phyloP scores from a whole-genome alignment of 2,888 invertebrate genomes.

The Desoria tigrina region DNA sequence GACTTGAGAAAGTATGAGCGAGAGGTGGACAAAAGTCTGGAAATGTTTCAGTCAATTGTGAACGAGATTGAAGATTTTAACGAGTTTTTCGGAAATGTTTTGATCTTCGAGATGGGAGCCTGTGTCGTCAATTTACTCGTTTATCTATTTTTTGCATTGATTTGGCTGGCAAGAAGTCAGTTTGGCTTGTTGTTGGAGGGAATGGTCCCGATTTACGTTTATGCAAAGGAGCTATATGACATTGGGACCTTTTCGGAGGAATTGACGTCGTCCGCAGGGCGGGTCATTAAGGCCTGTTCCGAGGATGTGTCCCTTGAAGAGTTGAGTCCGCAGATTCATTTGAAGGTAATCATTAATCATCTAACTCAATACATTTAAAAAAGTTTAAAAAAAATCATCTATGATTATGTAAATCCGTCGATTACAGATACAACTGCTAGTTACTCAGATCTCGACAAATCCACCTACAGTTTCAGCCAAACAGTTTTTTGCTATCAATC shows the following conservation, averaged over 20 bases:
- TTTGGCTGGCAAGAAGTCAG: constrained; percentile 31
- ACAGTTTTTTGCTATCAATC: constrained; percentile 38
- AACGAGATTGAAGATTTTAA: constrained; percentile 28
- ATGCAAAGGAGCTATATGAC: constrained; percentile 37
- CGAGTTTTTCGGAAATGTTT: constrained; percentile 33
- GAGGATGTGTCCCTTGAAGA: constrained; percentile 31
- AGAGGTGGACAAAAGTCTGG: constrained; percentile 4
- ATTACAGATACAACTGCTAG: constrained; percentile 34
- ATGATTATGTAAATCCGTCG: too few species aligned
- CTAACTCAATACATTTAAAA: not conserved
- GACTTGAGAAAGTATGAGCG: not conserved
- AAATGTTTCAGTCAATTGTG: constrained; percentile 22
- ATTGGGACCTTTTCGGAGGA: constrained; percentile 32
- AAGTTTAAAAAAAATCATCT: not conserved
- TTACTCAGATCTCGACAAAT: constrained; percentile 27
- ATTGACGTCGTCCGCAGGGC: constrained; percentile 22
- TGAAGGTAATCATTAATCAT: constrained; percentile 23
- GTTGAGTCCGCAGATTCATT: constrained; percentile 28
- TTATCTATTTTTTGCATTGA: constrained; percentile 33
- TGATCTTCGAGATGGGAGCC: constrained; percentile 27
- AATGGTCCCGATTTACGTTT: constrained; percentile 28
- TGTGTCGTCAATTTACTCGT: constrained; percentile 33
- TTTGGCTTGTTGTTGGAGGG: constrained; percentile 17
- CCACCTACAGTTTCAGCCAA: constrained; percentile 38
- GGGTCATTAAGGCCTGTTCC: constrained; percentile 26